Conservation (phyloP, 92 coral and sea anemone species). For the Ricordea florida region DNA sequence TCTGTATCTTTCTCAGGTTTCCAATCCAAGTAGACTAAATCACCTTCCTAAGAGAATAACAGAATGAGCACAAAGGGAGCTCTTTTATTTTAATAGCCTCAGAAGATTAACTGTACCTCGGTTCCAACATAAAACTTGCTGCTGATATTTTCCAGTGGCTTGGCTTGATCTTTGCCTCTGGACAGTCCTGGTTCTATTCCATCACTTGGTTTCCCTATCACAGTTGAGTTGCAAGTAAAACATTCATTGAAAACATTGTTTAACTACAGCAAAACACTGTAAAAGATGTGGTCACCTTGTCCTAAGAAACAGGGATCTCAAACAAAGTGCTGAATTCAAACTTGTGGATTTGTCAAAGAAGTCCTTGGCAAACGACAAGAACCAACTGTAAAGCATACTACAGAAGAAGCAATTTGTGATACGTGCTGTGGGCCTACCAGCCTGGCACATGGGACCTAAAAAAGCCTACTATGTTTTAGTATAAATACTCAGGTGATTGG, state of each 20-base stretch:
- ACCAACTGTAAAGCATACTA: too few relatives aligned
- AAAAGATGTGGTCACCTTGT: too few relatives aligned
- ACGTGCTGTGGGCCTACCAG: too few relatives aligned
- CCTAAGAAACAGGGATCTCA: too few relatives aligned
- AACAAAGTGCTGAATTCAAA: too few relatives aligned
- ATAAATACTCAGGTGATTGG: too few relatives aligned
- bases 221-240: neutral
- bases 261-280: too few relatives aligned
- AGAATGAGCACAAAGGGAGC: neutral
- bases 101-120: constrained; percentile 56
- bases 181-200: constrained; percentile 64
- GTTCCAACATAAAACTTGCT: constrained; percentile 96
- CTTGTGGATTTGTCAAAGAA: too few relatives aligned
- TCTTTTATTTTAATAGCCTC: neutral
- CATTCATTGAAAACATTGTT: neutral
- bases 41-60: constrained; percentile 78
- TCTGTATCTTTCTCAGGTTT: constrained; percentile 92
- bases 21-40: constrained; percentile 94
- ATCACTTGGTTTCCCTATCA: constrained; percentile 49
- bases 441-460: too few relatives aligned
- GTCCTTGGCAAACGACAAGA: too few relatives aligned
- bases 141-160: constrained; percentile 85
- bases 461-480: too few relatives aligned
- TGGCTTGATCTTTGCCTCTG: constrained; percentile 91
- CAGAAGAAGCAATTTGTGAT: too few relatives aligned